A percentile compares a stretch with the other conserved stretches of the same genome.
phyloP scores from a whole-genome alignment of 2,797 vertebrate genomes.

The Periparus ater region DNA sequence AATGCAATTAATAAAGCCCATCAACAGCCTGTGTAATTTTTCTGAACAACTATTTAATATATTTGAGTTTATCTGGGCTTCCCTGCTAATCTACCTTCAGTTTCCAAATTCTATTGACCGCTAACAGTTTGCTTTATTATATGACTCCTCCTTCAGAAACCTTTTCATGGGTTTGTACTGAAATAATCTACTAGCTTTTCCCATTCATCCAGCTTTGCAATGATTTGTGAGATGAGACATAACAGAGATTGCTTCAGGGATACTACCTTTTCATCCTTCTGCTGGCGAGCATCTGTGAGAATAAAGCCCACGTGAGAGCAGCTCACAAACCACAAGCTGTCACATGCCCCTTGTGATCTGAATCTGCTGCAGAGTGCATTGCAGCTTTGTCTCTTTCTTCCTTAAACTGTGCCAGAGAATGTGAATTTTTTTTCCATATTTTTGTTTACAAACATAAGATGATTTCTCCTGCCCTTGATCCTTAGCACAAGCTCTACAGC shows the following conservation, averaged over 20 bases:
- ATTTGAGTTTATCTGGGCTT: neutral
- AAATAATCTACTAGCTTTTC: neutral
- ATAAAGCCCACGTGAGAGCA: neutral
- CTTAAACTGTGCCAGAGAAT: neutral
- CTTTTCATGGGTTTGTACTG: neutral
- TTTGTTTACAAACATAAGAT: neutral
- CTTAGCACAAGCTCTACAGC: neutral
- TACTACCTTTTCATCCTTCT: neutral
- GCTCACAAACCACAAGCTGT: neutral
- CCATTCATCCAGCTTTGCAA: neutral
- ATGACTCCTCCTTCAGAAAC: neutral
- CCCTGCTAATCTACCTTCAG: neutral
- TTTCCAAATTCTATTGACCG: neutral
- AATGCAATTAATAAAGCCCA: neutral
- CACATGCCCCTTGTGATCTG: neutral
- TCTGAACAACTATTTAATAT: neutral
- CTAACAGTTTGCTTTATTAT: neutral
- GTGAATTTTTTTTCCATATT: rapidly evolving
- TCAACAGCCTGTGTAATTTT: neutral
- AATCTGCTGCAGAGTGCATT: neutral
- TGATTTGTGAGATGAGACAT: neutral
- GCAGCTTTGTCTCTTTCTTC: neutral
- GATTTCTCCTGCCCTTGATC: neutral
- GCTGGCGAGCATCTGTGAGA: neutral
- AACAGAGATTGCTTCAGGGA: neutral